These are phyloP conservation scores for Callimorpha dominula DNA, from an alignment of 2,888 invertebrate genomes.

Conservation along the genomic window DNA sequence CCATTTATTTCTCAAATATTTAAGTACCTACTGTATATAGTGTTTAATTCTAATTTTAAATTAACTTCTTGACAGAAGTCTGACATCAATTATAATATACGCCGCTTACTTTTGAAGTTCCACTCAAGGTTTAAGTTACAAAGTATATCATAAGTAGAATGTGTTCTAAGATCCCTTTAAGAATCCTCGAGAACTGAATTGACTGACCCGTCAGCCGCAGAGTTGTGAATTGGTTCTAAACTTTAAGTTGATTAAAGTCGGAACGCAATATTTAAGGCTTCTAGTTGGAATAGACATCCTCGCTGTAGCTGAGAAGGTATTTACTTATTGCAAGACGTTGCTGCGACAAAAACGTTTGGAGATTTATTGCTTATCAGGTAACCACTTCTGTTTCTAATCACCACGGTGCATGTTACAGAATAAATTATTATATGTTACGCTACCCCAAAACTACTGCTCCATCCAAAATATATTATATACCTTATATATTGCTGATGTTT, in stretches of 20 bases:
- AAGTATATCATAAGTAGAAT: conserved; percentile 7
- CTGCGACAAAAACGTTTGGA: neutral
- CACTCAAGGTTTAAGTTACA: neutral
- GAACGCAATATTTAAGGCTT: conserved; percentile 16
- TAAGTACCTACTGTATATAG: no score
- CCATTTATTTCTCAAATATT: no score
- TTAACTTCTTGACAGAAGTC: neutral
- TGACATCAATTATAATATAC: neutral
- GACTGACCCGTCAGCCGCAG: conserved; percentile 19
- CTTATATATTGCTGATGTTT: no score
- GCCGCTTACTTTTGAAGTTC: neutral
- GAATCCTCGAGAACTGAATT: conserved; percentile 9
- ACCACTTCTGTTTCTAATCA: neutral
- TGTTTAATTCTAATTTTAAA: neutral
- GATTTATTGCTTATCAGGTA: neutral
- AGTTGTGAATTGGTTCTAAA: conserved; percentile 7
- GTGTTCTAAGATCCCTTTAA: neutral
- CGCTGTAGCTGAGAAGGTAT: conserved; percentile 1
- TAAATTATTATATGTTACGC: neutral
- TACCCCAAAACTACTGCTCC: neutral
- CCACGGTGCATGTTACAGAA: neutral
- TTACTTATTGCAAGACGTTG: conserved; percentile 10
- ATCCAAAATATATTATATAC: no score
- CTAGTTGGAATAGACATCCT: conserved; percentile 7
- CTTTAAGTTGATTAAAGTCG: conserved; percentile 20